Conservation (phyloP, 1,140 invertebrate species). For the Leptonema lineaticorne region DNA sequence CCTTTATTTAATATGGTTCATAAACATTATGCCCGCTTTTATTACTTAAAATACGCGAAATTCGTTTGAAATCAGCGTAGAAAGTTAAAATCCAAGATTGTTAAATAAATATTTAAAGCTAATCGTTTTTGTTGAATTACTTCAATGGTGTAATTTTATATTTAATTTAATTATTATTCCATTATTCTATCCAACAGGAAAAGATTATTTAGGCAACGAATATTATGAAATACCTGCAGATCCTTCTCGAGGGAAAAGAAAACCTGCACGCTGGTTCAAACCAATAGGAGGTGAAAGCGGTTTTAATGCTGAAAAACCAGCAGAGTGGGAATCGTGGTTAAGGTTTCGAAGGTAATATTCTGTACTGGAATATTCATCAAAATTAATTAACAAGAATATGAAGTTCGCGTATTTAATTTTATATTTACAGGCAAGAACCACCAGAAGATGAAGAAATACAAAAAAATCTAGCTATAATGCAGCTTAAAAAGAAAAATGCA, state of each 20-base stretch:
- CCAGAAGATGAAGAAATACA: slow-evolving; percentile 72
- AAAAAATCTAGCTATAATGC: slow-evolving; percentile 67
- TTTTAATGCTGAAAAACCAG: slow-evolving; percentile 71
- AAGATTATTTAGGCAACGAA: slow-evolving; percentile 77
- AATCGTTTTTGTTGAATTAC: too few relatives aligned
- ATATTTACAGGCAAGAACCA: slow-evolving; percentile 57
- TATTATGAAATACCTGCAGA: slow-evolving; percentile 75
- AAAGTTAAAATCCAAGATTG: background rate
- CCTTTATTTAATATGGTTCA: too few relatives aligned
- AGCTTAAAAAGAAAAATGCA: slow-evolving; percentile 75
- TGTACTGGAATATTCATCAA: too few relatives aligned
- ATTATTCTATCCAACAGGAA: slow-evolving; percentile 51
- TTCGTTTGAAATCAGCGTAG: background rate
- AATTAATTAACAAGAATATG: too few relatives aligned
- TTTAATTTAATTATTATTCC: too few relatives aligned
- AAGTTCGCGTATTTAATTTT: background rate
- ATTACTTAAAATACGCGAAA: background rate
- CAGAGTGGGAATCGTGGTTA: slow-evolving; percentile 85
- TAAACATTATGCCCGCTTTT: background rate
- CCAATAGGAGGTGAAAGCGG: slow-evolving; percentile 61
- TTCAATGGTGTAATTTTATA: too few relatives aligned
- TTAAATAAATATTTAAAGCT: background rate
- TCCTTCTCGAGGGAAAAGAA: slow-evolving; percentile 60
- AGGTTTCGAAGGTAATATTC: slow-evolving; percentile 61
- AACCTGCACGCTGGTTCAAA: slow-evolving; percentile 68